Evolutionary conservation across 2,113 vertebrate species (phyloP).

Genomic region (Erythrocercus mccallii): DNA sequence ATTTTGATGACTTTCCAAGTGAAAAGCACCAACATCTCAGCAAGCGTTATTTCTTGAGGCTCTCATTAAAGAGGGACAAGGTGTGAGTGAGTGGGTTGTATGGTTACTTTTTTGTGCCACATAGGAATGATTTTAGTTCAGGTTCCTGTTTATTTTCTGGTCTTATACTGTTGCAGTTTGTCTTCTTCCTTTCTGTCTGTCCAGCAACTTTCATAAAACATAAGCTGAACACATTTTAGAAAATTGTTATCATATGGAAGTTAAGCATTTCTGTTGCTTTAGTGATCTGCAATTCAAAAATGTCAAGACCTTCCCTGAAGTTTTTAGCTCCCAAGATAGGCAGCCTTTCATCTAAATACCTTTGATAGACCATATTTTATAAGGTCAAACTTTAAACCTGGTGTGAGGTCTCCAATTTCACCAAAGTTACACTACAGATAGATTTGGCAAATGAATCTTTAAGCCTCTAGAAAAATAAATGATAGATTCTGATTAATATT

Average conservation of each 20-base stretch:
- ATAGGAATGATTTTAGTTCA: background rate
- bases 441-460: background rate
- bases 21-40: background rate
- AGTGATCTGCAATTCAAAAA: background rate
- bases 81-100: background rate
- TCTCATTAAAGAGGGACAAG: background rate
- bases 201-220: background rate
- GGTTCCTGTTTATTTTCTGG: background rate
- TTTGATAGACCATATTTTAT: background rate
- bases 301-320: background rate
- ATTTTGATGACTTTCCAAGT: background rate
- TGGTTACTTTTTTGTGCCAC: background rate
- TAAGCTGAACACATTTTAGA: background rate
- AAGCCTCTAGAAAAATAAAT: background rate
- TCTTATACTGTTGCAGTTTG: background rate
- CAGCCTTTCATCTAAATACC: background rate
- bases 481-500: background rate
- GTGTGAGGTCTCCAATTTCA: background rate
- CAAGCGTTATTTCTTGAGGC: background rate
- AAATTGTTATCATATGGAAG: background rate
- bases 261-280: background rate
- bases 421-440: background rate
- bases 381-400: background rate
- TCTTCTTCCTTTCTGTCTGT: background rate
- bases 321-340: background rate